These are phyloP conservation scores for Amblyjoppa fuscipennis DNA, from an alignment of 2,888 invertebrate genomes.

Conservation along the genomic window DNA sequence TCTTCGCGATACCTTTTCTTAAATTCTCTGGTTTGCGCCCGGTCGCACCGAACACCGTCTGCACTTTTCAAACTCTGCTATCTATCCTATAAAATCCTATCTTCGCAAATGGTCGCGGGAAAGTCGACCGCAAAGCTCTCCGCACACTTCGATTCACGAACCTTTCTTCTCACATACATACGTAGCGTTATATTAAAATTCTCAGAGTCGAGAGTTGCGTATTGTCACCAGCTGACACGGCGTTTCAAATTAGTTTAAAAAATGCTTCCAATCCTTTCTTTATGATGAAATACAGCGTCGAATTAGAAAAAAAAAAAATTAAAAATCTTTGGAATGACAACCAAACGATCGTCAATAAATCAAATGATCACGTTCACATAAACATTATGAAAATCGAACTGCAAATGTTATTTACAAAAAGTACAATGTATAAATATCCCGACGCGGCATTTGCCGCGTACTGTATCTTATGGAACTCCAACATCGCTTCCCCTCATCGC, in stretches of 20 bases:
- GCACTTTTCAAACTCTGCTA: constrained; percentile 54
- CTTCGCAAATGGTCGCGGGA: constrained; percentile 29
- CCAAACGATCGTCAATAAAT: not conserved
- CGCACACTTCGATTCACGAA: not conserved
- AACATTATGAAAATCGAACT: constrained; percentile 1
- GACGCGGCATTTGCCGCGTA: constrained; percentile 9
- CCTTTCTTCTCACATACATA: not conserved
- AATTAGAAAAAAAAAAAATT: no score
- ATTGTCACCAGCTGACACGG: not conserved
- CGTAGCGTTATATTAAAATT: not conserved
- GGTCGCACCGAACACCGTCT: constrained; percentile 23
- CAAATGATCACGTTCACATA: not conserved
- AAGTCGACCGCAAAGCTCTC: not conserved
- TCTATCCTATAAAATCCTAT: constrained; percentile 55
- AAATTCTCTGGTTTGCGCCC: not conserved
- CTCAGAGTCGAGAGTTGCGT: not conserved
- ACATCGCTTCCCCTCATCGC: constrained; percentile 9
- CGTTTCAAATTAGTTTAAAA: no score
- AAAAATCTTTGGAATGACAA: not conserved
- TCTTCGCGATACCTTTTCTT: constrained; percentile 12
- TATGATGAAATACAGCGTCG: no score
- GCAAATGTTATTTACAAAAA: not conserved
- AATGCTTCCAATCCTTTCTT: no score
- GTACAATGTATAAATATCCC: constrained; percentile 7
- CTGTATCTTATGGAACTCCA: not conserved